Base-by-base conservation (phyloP, 35 echinoderm and acorn worm species). In the Stichopus chloronotus region DNA sequence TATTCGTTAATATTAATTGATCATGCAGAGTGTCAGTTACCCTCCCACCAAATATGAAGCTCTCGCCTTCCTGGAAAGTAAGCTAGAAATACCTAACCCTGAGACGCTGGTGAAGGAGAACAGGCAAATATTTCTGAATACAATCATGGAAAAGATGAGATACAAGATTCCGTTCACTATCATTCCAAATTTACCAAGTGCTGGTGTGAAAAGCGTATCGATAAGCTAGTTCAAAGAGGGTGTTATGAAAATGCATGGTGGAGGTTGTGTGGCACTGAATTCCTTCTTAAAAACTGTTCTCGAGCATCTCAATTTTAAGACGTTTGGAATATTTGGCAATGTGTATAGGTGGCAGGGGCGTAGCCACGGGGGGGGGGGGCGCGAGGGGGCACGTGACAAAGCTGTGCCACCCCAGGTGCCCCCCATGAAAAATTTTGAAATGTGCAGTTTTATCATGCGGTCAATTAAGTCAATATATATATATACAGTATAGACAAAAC, bases 91-190 rank as follows among this genome's bases (percentile, higher is more conserved):
- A 58, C 82, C 53, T 6, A 59, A 0, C 4, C 55, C 82, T 57
- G 82, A 57, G 20, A 85, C 19, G n/a, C 58, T 85, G 82, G 14
- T 14, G 58, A 58, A 23, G 19, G 55, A 20, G 9, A 22, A 58
- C 55, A 57, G 57, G 55, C 55, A 85, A 57, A 2, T 23, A 3
- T 85, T 85, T 16, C 9, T 85, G 21, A 58, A 25, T 21, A 58
- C 55, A 8, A 19, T 85, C 7, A 56, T 85, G 13, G 17, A 55
- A 23, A 12, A 58, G 17, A 25, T 85, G 21, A 85, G 58, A 53
- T 25, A 58, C 22, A 85, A 58, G 14, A 30, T 85, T 58, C 82
- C 82, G 20, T 85, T 85, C 17, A 85, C 82, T 5, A 85, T 14
- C 11, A 85, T 85, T 9, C 82, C 55, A 5, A 20, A 21, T 19